Conservation (phyloP, 2,888 invertebrate genomes). For the Tenthredo distinguenda region DNA sequence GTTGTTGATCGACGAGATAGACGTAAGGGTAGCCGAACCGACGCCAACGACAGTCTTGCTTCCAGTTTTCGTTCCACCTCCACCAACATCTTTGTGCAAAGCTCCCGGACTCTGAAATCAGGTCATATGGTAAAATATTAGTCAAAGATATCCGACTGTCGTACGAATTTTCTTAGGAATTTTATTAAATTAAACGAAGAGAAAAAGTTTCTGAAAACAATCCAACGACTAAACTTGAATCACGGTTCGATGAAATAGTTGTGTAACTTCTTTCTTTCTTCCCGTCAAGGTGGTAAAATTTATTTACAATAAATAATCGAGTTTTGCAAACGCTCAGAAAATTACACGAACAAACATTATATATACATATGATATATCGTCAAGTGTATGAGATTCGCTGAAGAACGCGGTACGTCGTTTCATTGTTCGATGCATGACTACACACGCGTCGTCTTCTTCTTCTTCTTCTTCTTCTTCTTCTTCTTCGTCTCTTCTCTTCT, state of each 20-base stretch:
- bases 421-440: not conserved
- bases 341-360: not conserved
- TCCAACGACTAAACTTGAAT: not conserved
- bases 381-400: not conserved
- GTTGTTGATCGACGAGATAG: constrained; percentile 75
- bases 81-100: constrained; percentile 77
- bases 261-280: not conserved
- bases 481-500: not conserved
- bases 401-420: not conserved
- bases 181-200: not conserved
- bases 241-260: not conserved
- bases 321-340: not conserved
- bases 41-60: constrained; percentile 75
- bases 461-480: not conserved
- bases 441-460: not conserved
- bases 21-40: constrained; percentile 76
- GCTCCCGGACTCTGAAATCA: constrained; percentile 77
- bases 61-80: constrained; percentile 75
- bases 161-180: not conserved
- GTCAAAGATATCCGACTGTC: constrained; percentile 11
- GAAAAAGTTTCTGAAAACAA: not conserved
- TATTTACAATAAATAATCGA: not conserved
- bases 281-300: not conserved
- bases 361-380: not conserved
- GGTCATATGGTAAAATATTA: constrained; percentile 34